Evolutionary conservation across 2,888 invertebrate genomes (phyloP).

Genomic region (Agrotis segetum): DNA sequence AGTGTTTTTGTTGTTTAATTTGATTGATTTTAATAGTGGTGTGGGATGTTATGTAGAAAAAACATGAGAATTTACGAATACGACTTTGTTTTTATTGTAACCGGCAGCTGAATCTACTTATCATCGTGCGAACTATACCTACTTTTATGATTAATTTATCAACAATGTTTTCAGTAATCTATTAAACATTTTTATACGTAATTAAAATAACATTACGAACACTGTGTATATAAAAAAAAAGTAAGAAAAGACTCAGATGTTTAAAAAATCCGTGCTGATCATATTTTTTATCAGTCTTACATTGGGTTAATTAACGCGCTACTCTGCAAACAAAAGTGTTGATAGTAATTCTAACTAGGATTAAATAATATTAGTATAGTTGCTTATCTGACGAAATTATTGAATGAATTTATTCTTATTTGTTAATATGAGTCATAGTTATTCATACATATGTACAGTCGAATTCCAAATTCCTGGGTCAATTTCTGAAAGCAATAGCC

Average conservation of each 20-base stretch:
- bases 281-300: slow-evolving; percentile 6
- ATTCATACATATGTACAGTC: too few species aligned
- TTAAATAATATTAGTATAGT: background rate
- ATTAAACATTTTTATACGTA: background rate
- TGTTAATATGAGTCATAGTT: background rate
- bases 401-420: too few species aligned
- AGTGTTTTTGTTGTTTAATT: slow-evolving; percentile 78
- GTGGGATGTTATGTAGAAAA: background rate
- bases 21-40: background rate
- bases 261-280: too few species aligned
- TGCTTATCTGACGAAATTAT: background rate
- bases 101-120: slow-evolving; percentile 16
- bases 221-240: background rate
- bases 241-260: too few species aligned
- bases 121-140: slow-evolving; percentile 32
- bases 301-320: background rate
- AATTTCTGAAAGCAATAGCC: too few species aligned
- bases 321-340: slow-evolving; percentile 18
- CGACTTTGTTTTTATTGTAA: slow-evolving; percentile 11
- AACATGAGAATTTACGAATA: slow-evolving; percentile 1
- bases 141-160: slow-evolving; percentile 8
- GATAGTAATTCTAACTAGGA: background rate
- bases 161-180: slow-evolving; percentile 18
- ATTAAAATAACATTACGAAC: background rate
- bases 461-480: too few species aligned